Percentiles rank a stretch among this genome's conserved stretches.
phyloP scores from a whole-genome alignment of 2,797 vertebrate genomes.

The Mastacembelus armatus region DNA sequence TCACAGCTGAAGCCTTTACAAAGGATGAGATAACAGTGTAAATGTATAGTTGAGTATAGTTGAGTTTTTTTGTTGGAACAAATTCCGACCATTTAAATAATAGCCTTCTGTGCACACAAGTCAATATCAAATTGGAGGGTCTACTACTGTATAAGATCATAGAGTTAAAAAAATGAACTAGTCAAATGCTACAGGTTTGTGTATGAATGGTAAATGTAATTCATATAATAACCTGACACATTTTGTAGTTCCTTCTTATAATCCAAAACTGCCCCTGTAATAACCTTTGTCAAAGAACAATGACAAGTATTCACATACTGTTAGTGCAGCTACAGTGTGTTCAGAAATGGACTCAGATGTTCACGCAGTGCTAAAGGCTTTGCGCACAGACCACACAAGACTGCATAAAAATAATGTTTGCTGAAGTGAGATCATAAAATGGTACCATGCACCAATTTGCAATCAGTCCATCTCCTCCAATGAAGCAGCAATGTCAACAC shows the following conservation, averaged over 20 bases:
- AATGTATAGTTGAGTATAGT: constrained; percentile 10
- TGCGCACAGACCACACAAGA: background rate
- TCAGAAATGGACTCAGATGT: constrained; percentile 2
- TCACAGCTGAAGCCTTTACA: constrained; percentile 3
- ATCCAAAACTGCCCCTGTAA: no score
- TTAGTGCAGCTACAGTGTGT: constrained; percentile 4
- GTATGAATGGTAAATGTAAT: background rate
- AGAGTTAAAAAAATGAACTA: constrained; percentile 1
- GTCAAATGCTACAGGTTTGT: background rate
- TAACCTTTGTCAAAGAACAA: constrained; percentile 1
- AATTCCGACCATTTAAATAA: constrained; percentile 34
- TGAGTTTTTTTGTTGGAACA: constrained; percentile 4
- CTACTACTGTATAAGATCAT: constrained; percentile 8
- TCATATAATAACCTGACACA: background rate
- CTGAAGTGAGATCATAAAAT: constrained; percentile 28
- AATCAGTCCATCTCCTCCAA: constrained; percentile 32
- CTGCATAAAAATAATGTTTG: constrained; percentile 22
- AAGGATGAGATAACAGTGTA: constrained; percentile 31
- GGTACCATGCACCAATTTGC: constrained; percentile 30
- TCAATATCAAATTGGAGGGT: no score
- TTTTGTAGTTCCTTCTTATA: no score
- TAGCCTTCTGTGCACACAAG: background rate
- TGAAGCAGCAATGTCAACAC: constrained; percentile 57
- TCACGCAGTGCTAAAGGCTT: background rate
- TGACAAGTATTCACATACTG: background rate